Base-by-base conservation (phyloP, 2,113 vertebrate species). In the Glaucidium brasilianum region DNA sequence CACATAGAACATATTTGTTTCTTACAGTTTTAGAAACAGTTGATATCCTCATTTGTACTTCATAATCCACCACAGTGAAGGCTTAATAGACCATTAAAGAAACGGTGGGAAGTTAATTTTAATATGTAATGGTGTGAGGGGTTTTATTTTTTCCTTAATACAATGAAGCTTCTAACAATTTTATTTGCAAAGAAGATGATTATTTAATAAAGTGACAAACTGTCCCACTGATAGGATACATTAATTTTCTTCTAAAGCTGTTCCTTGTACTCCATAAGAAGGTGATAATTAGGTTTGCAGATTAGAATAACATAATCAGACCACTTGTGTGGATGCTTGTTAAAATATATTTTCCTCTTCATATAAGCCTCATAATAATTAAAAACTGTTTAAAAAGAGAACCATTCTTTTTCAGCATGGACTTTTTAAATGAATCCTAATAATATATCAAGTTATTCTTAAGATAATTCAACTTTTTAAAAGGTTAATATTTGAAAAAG, bases 261-360 rank as follows among this genome's bases (percentile, higher is more conserved):
- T 99, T 99, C 98, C 98, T 98, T 98, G 92, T 98, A 95, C 95
- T 98, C 88, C 85, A 92, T 97, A 98, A 98, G 98, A 99, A 99
- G 99, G 99, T 99, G 99, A 99, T 99, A 99, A 99, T 99, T 99
- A 99, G 98, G 98, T 99, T 98, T 98, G 98, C 99, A 99, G 98
- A 99, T 99, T 99, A 99, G 98, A 99, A 99, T 98, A 98, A 99
- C 98, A 98, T 98, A 99, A 99, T 99, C 98, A 98, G 98, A 97
- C 98, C 98, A 95, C 97, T 99, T 98, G 98, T 97, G 94, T 98
- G 90, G 94, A 96, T 98, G 97, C 98, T 98, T 98, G 98, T 98
- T 99, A 98, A 99, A 99, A 98, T 98, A 98, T 95, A 98, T 98
- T 98, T 98, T 98, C 98, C 96, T 97, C 90, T 97, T 97, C 93